Conservation (phyloP, 2,888 invertebrate genomes). For the Troglohyphantes excavatus region DNA sequence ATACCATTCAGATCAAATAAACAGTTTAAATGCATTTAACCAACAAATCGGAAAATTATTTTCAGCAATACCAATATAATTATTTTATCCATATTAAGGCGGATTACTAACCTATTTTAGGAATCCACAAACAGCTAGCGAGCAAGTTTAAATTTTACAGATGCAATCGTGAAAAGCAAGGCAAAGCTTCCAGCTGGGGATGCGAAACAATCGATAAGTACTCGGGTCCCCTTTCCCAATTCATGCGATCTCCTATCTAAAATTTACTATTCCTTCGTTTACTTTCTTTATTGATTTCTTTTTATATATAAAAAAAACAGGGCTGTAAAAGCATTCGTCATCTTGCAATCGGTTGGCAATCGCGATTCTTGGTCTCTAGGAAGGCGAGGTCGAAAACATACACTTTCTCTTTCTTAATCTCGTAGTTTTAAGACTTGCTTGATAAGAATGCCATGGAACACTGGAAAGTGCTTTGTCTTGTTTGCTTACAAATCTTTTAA, state of each 20-base stretch:
- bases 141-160: background rate
- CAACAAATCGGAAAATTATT: too few relatives aligned
- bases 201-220: background rate
- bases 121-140: background rate
- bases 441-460: too few relatives aligned
- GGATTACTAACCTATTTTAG: slow-evolving; percentile 5
- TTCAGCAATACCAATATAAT: too few relatives aligned
- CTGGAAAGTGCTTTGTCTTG: too few relatives aligned
- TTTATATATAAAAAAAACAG: background rate
- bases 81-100: background rate
- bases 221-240: background rate
- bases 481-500: too few relatives aligned
- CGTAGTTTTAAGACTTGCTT: too few relatives aligned
- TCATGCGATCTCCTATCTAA: background rate
- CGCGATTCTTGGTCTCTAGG: background rate
- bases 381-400: background rate
- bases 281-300: background rate
- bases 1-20: too few relatives aligned
- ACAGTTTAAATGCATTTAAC: too few relatives aligned
- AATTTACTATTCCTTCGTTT: background rate
- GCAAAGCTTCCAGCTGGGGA: background rate
- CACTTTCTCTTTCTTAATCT: too few relatives aligned
- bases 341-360: background rate
- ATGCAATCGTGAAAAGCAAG: background rate
- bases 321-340: background rate